Conservation (phyloP, 2,113 vertebrate species). For the Psittacula cyanocephala region DNA sequence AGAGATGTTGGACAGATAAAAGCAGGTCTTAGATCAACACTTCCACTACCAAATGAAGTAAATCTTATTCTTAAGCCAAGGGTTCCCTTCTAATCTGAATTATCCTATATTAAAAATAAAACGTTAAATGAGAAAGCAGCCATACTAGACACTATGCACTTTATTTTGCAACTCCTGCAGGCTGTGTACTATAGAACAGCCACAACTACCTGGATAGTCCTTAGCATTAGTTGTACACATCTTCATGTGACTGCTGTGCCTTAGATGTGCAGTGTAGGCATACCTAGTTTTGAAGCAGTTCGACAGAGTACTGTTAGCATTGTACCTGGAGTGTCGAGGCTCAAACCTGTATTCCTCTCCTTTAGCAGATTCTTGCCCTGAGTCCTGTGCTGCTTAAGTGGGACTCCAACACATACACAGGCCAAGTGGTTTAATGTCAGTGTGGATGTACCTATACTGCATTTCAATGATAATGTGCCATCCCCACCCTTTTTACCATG, state of each 20-base stretch:
- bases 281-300: neutral
- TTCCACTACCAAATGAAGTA: neutral
- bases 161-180: neutral
- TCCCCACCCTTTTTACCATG: neutral
- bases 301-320: neutral
- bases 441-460: neutral
- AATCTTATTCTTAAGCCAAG: neutral
- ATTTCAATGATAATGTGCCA: neutral
- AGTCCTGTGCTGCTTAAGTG: neutral
- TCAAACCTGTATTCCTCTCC: neutral
- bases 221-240: neutral
- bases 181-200: neutral
- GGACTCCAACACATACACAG: neutral
- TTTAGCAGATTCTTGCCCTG: neutral
- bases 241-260: neutral
- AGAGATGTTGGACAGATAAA: neutral
- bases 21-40: neutral
- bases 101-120: neutral
- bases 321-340: neutral
- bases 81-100: neutral
- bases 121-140: neutral
- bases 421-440: neutral
- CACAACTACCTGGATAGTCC: neutral
- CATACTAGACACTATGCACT: accelerated
- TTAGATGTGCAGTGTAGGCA: neutral